Evolutionary conservation across 2,888 invertebrate species (phyloP), one percentile per base, ranked within the genome.

Genomic region (Lithophane socia): DNA sequence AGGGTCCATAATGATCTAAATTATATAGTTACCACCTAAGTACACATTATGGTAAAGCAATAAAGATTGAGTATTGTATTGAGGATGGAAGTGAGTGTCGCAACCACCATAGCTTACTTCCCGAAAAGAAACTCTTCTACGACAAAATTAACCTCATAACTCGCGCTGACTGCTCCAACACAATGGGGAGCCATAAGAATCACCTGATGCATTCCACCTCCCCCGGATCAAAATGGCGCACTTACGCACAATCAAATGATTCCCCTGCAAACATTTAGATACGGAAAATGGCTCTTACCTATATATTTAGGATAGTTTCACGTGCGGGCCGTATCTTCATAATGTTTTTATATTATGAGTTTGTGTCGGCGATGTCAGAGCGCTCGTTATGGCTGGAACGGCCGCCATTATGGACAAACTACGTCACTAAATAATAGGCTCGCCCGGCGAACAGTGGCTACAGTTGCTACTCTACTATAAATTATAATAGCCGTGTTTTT

Each of bases 381-480:
- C 87, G 77, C 90, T 88, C 90, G 92, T 92, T 92, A 91, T 80
- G 80, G 85, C 88, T 78, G 85, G 75, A 88, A 87, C 85, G 86
- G 88, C 85, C 79, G 87, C 91, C 91, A 91, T 92, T 91, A 91
- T 82, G 88, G 88, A 84, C 89, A 89, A 91, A 92, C 89, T 91
- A 89, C 91, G 90, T 86, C 89, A 88, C 91, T 92, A 91, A 92
- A 92, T 92, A 92, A 92, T 92, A 89, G 89, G 88, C 87, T 87
- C 68, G 80, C 82, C 73, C 79, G 83, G 77, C 86, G 80, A 24
- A 85, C 83, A 77, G 61, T 66, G 66, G 69, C 76, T 73, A 85
- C 73, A 77, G 73, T 75, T 73, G 70, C 66, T 77, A 37, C 70
- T 70, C 69, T 9, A 49, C 75, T 69, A 86, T 85, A 87, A 82